phyloP scores from a whole-genome alignment of 2,888 invertebrate species.

The Neoscelio sp. region DNA sequence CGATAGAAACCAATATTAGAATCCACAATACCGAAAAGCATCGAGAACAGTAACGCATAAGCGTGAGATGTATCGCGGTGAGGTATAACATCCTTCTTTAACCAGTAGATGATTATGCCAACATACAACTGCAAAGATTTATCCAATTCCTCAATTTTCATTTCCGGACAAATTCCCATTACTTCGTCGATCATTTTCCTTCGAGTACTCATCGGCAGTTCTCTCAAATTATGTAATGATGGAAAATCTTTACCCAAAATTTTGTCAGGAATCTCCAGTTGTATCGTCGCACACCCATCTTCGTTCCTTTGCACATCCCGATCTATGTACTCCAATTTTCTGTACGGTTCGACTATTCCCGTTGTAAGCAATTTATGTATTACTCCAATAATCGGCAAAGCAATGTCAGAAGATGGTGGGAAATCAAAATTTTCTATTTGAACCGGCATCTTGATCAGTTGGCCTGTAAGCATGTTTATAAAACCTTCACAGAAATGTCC shows the following conservation, averaged over 20 bases:
- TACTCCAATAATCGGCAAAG: background rate
- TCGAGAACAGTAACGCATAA: slow-evolving; percentile 85
- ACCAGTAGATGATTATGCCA: slow-evolving; percentile 86
- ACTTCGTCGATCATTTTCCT: slow-evolving; percentile 83
- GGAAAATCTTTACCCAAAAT: background rate
- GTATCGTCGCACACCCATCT: background rate
- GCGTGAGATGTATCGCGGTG: slow-evolving; percentile 83
- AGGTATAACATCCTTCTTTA: slow-evolving; percentile 81
- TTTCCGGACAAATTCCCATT: slow-evolving; percentile 81
- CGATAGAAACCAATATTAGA: slow-evolving; percentile 85
- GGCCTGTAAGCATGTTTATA: background rate
- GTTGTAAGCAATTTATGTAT: background rate
- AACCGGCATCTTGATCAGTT: background rate
- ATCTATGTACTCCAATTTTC: background rate
- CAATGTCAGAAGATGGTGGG: background rate
- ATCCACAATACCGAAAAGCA: slow-evolving; percentile 86
- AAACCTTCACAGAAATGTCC: background rate
- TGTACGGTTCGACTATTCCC: background rate
- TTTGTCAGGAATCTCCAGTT: background rate
- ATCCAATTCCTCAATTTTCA: slow-evolving; percentile 84
- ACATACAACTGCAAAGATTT: slow-evolving; percentile 86
- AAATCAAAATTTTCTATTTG: background rate
- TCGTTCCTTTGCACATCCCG: background rate
- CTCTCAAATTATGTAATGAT: slow-evolving; percentile 50
- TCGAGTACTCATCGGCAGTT: slow-evolving; percentile 72